phyloP scores from a whole-genome alignment of 1,140 invertebrate genomes.

The Fopius arisanus region DNA sequence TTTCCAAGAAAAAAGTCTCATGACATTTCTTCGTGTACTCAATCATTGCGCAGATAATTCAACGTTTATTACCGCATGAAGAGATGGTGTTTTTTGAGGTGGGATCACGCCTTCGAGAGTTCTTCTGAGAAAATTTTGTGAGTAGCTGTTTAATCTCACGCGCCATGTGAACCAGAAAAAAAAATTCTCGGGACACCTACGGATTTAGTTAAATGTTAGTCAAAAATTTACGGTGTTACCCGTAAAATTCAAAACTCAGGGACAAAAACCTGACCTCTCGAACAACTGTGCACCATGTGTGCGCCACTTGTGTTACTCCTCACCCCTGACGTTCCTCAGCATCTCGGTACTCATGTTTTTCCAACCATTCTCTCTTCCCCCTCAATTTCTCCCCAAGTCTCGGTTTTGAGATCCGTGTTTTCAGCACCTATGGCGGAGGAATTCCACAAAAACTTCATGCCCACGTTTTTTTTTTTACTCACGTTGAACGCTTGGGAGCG shows the following conservation, averaged over 20 bases:
- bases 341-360: constrained; percentile 34
- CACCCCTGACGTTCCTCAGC: constrained; percentile 36
- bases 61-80: too few relatives aligned
- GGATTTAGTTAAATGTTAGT: not conserved
- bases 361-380: constrained; percentile 35
- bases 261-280: constrained; percentile 65
- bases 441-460: not conserved
- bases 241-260: constrained; percentile 54
- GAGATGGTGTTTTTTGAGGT: too few relatives aligned
- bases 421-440: constrained; percentile 16
- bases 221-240: constrained; percentile 33
- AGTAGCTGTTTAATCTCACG: too few relatives aligned
- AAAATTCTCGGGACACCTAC: not conserved
- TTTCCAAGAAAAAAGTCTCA: too few relatives aligned
- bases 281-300: constrained; percentile 65
- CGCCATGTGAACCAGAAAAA: not conserved
- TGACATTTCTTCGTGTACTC: too few relatives aligned
- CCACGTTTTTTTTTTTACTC: not conserved
- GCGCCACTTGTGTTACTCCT: constrained; percentile 57
- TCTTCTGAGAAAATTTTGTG: too few relatives aligned
- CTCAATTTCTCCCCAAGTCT: constrained; percentile 33
- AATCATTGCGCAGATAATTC: too few relatives aligned
- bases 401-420: constrained; percentile 27
- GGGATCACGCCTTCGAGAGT: too few relatives aligned
- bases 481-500: not conserved